Percentiles rank a stretch among this genome's conserved stretches.
Evolutionary conservation across 2,888 invertebrate species (phyloP).

Genomic region (Brachypalpus laphriformis): DNA sequence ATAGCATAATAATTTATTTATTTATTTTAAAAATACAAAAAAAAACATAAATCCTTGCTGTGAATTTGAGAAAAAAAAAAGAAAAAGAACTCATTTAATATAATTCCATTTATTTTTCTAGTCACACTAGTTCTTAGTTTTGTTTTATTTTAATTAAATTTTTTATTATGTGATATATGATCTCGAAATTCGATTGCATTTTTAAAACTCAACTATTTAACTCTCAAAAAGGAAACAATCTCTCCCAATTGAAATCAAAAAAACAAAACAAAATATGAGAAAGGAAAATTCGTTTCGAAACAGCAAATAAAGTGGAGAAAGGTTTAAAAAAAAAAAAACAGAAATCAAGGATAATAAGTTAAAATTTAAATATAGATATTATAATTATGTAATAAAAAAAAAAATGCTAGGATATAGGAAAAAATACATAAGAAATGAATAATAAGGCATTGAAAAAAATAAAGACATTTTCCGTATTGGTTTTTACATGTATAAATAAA

Average conservation of each 20-base stretch:
- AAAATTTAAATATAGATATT: conserved; percentile 73
- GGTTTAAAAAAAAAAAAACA: conserved; percentile 50
- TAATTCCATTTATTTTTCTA: conserved; percentile 61
- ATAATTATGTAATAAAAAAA: conserved; percentile 72
- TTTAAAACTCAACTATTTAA: conserved; percentile 74
- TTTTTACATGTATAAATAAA: conserved; percentile 67
- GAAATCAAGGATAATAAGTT: conserved; percentile 73
- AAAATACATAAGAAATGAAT: conserved; percentile 52
- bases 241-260: conserved; percentile 49
- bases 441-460: conserved; percentile 27
- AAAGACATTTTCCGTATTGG: conserved; percentile 60
- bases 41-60: conserved; percentile 75
- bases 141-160: not conserved
- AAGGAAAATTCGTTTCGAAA: conserved; percentile 33
- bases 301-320: conserved; percentile 33
- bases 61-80: conserved; percentile 67
- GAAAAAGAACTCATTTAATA: conserved; percentile 29
- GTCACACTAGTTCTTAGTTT: conserved; percentile 58
- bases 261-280: conserved; percentile 3
- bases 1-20: conserved; percentile 69
- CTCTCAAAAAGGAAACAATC: conserved; percentile 26
- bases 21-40: conserved; percentile 49
- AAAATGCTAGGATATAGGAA: conserved; percentile 64
- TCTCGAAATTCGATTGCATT: conserved; percentile 63
- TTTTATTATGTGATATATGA: conserved; percentile 60